Base-by-base conservation (phyloP, 2,888 invertebrate species). In the Tiliacea aurago region DNA sequence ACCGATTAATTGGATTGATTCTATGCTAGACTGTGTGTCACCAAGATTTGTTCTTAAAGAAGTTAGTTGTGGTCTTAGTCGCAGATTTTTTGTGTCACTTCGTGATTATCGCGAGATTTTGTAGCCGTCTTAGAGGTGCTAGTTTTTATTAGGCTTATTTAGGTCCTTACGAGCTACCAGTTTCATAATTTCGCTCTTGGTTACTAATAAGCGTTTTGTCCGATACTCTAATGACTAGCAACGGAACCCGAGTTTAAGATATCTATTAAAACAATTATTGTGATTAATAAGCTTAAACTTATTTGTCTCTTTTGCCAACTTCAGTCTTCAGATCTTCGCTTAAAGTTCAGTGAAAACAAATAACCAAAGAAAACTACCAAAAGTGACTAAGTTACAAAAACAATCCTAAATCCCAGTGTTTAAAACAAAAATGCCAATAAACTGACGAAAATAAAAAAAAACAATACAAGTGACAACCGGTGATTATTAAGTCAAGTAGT, bases 381-480 rank as follows among this genome's bases (percentile, higher is more conserved):
- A 73, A 33, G 18, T 28, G 43, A 56, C 15, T 4, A 4, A 37
- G 37, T 37, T 37, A 37, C 37, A 37, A 37, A 62, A 67, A 51
- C 15, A 51, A 47, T n/a, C 15, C n/a, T 28, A 73, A 37, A 41
- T 41, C 10, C 28, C 45, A 59, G 64, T 68, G 67, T 13, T 45
- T 15, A 43, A 56, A 80, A 18, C 5, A 62, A 45, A 72, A 55
- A 81, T 81, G 84, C 11, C 1, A 74, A 70, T 74, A 64, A 64
- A 80, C 69, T 74, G 53, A 80, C 41, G 37, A 64, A n/a, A 37
- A 28, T 28, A 2, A 28, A 28, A 28, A 28, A 33, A 64, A 20
- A 56, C 61, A 28, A 53, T 53, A 51, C 15, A 45, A 70, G 75
- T 84, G 67, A 80, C 23, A 58, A 11, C 20, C 18, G 20, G 80